Evolutionary conservation across 2,797 vertebrate species (phyloP).

Genomic region (Nasua narica): DNA sequence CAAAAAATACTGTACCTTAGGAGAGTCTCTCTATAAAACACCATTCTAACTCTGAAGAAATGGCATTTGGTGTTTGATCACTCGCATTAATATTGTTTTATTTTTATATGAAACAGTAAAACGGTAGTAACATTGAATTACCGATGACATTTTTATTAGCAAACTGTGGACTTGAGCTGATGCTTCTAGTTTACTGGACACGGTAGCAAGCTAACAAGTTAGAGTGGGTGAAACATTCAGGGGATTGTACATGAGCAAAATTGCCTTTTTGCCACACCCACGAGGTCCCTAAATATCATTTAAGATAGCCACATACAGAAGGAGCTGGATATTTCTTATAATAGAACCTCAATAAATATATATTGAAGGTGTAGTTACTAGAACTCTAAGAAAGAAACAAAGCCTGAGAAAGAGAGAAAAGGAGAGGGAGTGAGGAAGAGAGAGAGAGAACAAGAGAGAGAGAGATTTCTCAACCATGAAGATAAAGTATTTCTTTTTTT

Average conservation of each 20-base stretch:
- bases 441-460: neutral
- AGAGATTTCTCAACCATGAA: neutral
- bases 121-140: slow-evolving; percentile 65
- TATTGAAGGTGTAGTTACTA: neutral
- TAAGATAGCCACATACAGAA: neutral
- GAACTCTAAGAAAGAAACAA: neutral
- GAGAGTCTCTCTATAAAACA: slow-evolving; percentile 62
- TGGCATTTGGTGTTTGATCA: slow-evolving; percentile 70
- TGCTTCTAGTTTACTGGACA: slow-evolving; percentile 14
- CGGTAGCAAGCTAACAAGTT: neutral
- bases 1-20: slow-evolving; percentile 51
- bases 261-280: neutral
- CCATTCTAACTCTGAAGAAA: slow-evolving; percentile 52
- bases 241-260: neutral
- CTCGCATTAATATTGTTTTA: slow-evolving; percentile 77
- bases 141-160: slow-evolving; percentile 70
- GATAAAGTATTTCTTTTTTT: neutral
- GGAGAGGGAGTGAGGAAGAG: rapidly evolving
- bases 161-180: slow-evolving; percentile 22
- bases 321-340: neutral
- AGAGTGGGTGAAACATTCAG: neutral
- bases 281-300: neutral
- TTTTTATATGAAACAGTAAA: slow-evolving; percentile 75
- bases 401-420: neutral
- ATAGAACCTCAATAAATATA: neutral